Base-by-base conservation (phyloP, 2,888 invertebrate species). In the Argyra leucocephala region DNA sequence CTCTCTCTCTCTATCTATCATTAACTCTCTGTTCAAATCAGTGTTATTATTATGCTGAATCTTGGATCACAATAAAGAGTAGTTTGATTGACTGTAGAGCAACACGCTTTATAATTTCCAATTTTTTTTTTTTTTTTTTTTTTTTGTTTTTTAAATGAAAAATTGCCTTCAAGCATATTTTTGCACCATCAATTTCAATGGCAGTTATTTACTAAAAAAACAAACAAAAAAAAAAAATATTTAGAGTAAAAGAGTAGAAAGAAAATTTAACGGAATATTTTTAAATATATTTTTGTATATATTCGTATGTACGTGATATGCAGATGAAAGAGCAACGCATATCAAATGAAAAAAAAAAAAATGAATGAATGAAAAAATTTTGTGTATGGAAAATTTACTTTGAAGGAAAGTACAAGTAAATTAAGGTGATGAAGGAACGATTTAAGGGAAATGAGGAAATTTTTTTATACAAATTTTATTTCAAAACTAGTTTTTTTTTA, bases 11-110 rank as follows among this genome's bases (percentile, higher is more conserved):
- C n/a, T n/a, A 15, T 18, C 48, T 48, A 48, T 31, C 31, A 31
- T 48, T 37, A 6, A 37, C 3, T 37, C 15, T 48, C 18, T 48
- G 48, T 48, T 48, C 18, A 37, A 37, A 15, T 37, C 12, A 3
- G 6, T 37, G 37, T 37, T 15, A 12, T 37, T 37, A 12, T 37
- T 48, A 5, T n/a, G 48, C 18, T 48, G 48, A n/a, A 48, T 48
- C 48, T 48, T 48, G n/a, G 48, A 48, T 48, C 48, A 48, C n/a
- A 48, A 48, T 48, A 48, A n/a, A 48, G n/a, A n/a, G 48, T 48
- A 48, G 18, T 18, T 15, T 48, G 48, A 48, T 48, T 48, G 48
- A 48, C 48, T 48, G 18, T n/a, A 48, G 48, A 48, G 48, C 15
- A 48, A 18, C 15, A 48, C 48, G 18, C 18, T 48, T 48, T n/a